Base-by-base conservation (phyloP, 2,797 vertebrate species). In the Oreortyx pictus region DNA sequence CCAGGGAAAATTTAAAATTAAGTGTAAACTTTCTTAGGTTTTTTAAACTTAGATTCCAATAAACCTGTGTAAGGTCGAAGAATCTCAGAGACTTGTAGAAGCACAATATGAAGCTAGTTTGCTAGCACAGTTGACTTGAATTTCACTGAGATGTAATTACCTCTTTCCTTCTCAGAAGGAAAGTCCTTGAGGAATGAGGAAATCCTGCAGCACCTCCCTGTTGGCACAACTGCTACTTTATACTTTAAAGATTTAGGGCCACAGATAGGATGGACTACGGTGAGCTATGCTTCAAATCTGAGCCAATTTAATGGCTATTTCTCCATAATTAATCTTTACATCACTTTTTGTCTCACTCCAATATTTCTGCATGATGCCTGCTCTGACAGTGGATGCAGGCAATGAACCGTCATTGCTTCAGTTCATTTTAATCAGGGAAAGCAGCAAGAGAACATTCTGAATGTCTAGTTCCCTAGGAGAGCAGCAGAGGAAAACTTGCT, bases 221-320 rank as follows among this genome's bases (percentile, higher is more conserved):
- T 98, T 62, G 98, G 98, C 86, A 98, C 98, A 91, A 98, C 98
- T 44, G 98, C 98, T 86, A 98, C 96, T 24, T 97, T 99, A 92
- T 99, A 98, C 96, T 98, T 99, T 96, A 98, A 96, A 98, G 98
- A 99, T 96, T 97, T 98, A 59, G 98, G 98, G 29, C 98, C 98
- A 75, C 98, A 99, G 96, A 96, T 99, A 70, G 98, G 98, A 68
- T 99, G 98, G 98, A 98, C 98, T 35, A 98, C 98, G 98, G 98
- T 98, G 94, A 97, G 95, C 89, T 88, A 62, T 78, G 31, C 78
- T 68, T 88, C 72, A 84, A 88, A 57, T 62, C 73, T 86, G 70
- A 84, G 80, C 76, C 43, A 35, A 79, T 94, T 79, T 43, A 88
- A 94, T 90, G 62, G 74, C 89, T 94, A 31, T 49, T 93, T 87